Percentiles rank a stretch among this genome's conserved stretches.
Evolutionary conservation across 2,797 vertebrate species (phyloP).

Genomic region (Chlorospingus semifuscus): DNA sequence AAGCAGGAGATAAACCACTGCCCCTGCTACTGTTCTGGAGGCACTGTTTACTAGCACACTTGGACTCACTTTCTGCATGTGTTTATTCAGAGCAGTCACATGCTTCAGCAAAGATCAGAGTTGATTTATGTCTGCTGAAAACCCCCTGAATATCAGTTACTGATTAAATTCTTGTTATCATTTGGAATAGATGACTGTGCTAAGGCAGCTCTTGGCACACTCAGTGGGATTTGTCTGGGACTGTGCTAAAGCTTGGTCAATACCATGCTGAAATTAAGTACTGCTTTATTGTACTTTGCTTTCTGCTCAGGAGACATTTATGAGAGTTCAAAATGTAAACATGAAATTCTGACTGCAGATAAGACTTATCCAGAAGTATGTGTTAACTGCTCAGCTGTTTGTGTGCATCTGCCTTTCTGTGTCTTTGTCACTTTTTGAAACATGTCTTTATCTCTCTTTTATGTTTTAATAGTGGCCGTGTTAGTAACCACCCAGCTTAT

Average conservation of each 20-base stretch:
- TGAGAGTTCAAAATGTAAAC: not conserved
- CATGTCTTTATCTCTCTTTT: not conserved
- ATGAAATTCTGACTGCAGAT: not conserved
- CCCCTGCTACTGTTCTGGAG: not conserved
- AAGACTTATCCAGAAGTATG: not conserved
- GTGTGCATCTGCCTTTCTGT: not conserved
- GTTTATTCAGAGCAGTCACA: not conserved
- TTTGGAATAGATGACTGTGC: not conserved
- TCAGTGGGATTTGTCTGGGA: accelerated
- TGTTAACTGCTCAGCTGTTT: not conserved
- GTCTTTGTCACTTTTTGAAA: not conserved
- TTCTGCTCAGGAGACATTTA: not conserved
- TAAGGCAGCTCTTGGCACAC: not conserved
- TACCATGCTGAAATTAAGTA: not conserved
- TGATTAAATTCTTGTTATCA: not conserved
- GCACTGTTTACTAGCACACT: not conserved
- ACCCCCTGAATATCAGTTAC: not conserved
- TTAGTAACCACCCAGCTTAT: not conserved
- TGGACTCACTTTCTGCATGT: not conserved
- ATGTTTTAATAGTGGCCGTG: not conserved
- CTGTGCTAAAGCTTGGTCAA: not conserved
- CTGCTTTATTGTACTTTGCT: not conserved
- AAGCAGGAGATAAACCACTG: not conserved
- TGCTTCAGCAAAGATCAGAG: slow-evolving; percentile 32
- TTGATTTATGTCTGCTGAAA: not conserved